Evolutionary conservation across 2,113 vertebrate genomes (phyloP).

Genomic region (Corythoichthys intestinalis): DNA sequence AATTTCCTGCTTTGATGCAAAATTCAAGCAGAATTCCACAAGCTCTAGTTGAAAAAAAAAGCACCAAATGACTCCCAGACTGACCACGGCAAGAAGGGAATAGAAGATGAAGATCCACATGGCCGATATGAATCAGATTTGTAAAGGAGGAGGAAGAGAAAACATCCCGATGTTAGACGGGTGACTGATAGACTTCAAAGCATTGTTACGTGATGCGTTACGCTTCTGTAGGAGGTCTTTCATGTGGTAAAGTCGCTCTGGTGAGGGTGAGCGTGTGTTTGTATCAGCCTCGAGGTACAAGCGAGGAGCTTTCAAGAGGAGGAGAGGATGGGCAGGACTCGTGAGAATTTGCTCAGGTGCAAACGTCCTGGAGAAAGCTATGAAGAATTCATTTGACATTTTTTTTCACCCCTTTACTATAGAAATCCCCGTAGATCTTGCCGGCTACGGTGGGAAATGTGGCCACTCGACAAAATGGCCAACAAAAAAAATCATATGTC

Average conservation of each 20-base stretch:
- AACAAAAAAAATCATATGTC: neutral
- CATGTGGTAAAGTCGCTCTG: conserved; percentile 65
- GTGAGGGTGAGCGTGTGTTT: conserved; percentile 43
- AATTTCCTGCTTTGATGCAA: conserved; percentile 55
- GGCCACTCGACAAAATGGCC: neutral
- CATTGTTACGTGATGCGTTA: conserved; percentile 56
- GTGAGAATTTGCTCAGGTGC: conserved; percentile 10
- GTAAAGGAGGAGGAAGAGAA: conserved; percentile 52
- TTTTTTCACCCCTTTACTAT: neutral
- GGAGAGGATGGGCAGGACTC: neutral
- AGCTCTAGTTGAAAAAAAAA: conserved; percentile 33
- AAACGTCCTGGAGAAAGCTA: neutral
- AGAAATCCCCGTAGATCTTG: neutral
- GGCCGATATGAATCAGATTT: conserved; percentile 60
- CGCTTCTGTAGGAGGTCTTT: conserved; percentile 60
- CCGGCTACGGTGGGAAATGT: neutral
- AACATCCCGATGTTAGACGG: conserved; percentile 58
- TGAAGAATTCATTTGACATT: neutral
- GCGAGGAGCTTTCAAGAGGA: conserved; percentile 1
- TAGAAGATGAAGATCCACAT: conserved; percentile 14
- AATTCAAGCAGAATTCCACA: conserved; percentile 46
- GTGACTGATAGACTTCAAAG: conserved; percentile 69
- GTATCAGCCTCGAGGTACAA: conserved; percentile 25
- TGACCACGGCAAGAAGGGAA: conserved; percentile 21
- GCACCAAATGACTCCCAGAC: conserved; percentile 43